Evolutionary conservation across 2,797 vertebrate species (phyloP), one percentile per base, ranked within the genome.

Genomic region (Nannoperca australis): DNA sequence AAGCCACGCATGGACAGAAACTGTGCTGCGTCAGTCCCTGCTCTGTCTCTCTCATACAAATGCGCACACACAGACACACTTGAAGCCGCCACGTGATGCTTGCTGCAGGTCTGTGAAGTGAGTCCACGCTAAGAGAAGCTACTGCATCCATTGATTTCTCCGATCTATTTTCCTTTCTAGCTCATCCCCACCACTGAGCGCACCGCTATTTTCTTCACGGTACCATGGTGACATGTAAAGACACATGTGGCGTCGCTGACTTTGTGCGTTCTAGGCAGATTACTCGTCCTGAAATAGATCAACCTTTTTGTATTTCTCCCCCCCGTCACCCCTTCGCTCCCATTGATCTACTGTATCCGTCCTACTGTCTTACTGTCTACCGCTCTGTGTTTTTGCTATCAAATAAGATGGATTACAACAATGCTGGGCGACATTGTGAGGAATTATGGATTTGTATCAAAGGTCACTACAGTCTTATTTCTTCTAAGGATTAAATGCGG

Each of bases 161-260:
- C 50, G 70, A 91, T 93, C 89, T 76, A 81, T 91, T 89, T 91
- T 82, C 81, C 88, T 92, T 91, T 94, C 87, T 85, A 87, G 84
- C 87, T 92, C 84, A 89, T 88, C 88, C 88, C 89, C 53, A 83
- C 89, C 83, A 70, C 83, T 47, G 91, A 78, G 91, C 70, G 80
- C 87, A 36, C 88, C 27, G 79, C 88, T 88, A 82, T 88, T 85
- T 86, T 83, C 83, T 67, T 76, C 79, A 64, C 76, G 62, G 90
- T 83, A 76, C 85, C 90, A 80, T 84, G 81, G 91, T 83, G 92
- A 93, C 93, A 93, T 93, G 92, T 92, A 72, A 93, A 94, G 93
- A 88, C 91, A 88, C 93, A 92, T 86, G 92, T 84, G 86, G 93
- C 14, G 88, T 72, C 42, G 68, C 87, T 89, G 85, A 89, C 68